These are phyloP conservation scores for Cyanocitta stelleri DNA, from an alignment of 2,113 vertebrate species.

Conservation along the genomic window DNA sequence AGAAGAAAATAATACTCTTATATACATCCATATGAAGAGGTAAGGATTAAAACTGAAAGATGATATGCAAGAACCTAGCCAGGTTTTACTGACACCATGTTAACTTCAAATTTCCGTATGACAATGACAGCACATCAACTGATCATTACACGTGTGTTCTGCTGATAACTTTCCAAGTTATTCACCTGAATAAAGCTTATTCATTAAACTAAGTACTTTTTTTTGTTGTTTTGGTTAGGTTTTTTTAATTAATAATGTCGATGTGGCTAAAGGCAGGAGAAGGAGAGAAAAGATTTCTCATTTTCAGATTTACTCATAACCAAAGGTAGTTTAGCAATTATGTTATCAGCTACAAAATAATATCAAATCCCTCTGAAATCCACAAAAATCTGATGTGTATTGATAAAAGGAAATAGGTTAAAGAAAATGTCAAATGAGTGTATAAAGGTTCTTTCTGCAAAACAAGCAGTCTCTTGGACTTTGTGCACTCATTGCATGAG, in stretches of 20 bases:
- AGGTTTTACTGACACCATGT: background rate
- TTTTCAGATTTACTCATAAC: background rate
- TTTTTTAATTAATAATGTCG: background rate
- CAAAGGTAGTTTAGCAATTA: conserved; percentile 30
- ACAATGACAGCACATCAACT: background rate
- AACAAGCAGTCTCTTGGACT: conserved; percentile 17
- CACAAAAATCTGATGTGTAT: background rate
- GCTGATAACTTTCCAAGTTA: background rate
- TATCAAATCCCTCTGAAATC: conserved; percentile 26
- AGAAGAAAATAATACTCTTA: background rate
- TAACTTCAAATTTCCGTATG: background rate
- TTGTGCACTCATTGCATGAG: background rate
- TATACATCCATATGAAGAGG: background rate
- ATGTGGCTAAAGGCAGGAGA: background rate
- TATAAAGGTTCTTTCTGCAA: background rate
- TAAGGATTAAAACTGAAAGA: background rate
- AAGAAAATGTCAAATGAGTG: background rate
- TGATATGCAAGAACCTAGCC: background rate
- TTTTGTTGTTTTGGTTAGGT: background rate
- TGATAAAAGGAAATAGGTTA: conserved; percentile 12
- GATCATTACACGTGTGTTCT: background rate
- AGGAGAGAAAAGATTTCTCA: background rate
- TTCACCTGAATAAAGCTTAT: background rate
- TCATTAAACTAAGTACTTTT: background rate
- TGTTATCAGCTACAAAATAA: conserved; percentile 13